A percentile compares a stretch with the other conserved stretches of the same genome.
phyloP scores from a whole-genome alignment of 1,140 invertebrate genomes.

The Brachionus rubens region DNA sequence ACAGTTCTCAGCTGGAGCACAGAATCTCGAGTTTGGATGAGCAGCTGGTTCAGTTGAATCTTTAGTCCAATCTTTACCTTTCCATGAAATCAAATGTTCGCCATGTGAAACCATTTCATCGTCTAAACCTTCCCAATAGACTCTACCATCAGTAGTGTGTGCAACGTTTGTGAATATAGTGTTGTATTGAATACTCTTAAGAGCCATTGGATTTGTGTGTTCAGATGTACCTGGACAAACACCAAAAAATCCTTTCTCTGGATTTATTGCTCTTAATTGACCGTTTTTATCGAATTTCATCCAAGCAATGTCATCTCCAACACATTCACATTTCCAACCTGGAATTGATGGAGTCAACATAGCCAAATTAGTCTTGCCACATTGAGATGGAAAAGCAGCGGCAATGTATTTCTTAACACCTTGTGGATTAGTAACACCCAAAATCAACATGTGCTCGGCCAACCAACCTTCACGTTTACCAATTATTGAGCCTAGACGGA shows the following conservation, averaged over 20 bases:
- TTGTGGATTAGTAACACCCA: constrained; percentile 81
- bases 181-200: constrained; percentile 86
- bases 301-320: constrained; percentile 64
- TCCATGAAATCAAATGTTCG: constrained; percentile 54
- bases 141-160: constrained; percentile 79
- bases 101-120: constrained; percentile 65
- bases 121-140: constrained; percentile 91
- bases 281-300: constrained; percentile 92
- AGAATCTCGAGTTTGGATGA: constrained; percentile 76
- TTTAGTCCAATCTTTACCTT: constrained; percentile 51
- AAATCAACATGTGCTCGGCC: constrained; percentile 97
- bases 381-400: constrained; percentile 95
- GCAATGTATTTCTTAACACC: constrained; percentile 87
- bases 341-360: constrained; percentile 91
- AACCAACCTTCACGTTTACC: constrained; percentile 93
- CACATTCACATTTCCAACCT: constrained; percentile 75
- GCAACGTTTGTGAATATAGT: constrained; percentile 99
- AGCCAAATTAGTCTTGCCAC: constrained; percentile 96
- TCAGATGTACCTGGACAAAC: constrained; percentile 92
- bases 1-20: constrained; percentile 85
- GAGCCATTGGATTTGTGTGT: constrained; percentile 91
- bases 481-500: constrained; percentile 90
- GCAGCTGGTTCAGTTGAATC: constrained; percentile 54
- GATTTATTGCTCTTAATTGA: constrained; percentile 89
- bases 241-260: constrained; percentile 98